Percentiles rank a stretch among this genome's conserved stretches.
phyloP scores from a whole-genome alignment of 1,140 invertebrate genomes.

The Gryllus bimaculatus region DNA sequence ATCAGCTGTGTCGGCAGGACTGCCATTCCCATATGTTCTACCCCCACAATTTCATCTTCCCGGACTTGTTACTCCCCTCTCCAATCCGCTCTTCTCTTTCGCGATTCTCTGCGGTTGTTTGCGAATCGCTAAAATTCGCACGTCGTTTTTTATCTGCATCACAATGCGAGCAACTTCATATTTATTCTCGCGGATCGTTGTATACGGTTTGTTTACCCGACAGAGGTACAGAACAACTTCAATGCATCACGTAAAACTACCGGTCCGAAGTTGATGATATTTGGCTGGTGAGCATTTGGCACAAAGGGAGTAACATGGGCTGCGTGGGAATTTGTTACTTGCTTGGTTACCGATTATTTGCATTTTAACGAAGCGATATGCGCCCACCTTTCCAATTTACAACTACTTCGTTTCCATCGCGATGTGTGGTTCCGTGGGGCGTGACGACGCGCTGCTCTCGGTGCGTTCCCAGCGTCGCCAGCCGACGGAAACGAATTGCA shows the following conservation, averaged over 20 bases:
- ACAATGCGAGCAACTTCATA: background rate
- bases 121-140: background rate
- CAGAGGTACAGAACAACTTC: background rate
- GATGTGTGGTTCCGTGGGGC: background rate
- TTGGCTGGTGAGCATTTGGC: background rate
- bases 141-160: background rate
- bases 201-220: background rate
- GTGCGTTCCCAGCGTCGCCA: background rate
- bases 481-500: background rate
- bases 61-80: too few relatives aligned
- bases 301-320: background rate
- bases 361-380: constrained; percentile 1
- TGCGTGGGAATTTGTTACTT: constrained; percentile 1
- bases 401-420: background rate
- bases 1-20: too few relatives aligned
- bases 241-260: background rate
- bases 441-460: background rate
- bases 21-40: too few relatives aligned
- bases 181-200: background rate
- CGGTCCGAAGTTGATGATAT: background rate
- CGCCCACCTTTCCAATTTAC: background rate
- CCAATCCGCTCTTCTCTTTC: too few relatives aligned
- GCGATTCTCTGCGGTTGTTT: too few relatives aligned
- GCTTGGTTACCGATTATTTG: constrained; percentile 4
- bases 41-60: too few relatives aligned